Base-by-base conservation (phyloP, 2,888 invertebrate species). In the Nemotelus nigrinus region DNA sequence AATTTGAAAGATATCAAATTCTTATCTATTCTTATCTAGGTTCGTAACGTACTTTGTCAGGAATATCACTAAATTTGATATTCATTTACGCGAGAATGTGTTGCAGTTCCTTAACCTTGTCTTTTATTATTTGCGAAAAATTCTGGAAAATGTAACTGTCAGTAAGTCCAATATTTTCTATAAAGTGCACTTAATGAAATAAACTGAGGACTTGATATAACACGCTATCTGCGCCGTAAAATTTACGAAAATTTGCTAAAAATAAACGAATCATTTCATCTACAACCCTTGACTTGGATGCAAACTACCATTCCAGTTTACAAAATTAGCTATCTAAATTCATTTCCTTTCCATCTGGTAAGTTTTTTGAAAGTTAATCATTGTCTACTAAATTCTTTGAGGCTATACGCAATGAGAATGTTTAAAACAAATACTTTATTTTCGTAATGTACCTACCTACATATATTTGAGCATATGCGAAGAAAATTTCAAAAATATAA, bases 101-200 rank as follows among this genome's bases (percentile, higher is more conserved):
- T 10, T 76, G 67, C 44, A 63, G 72, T 50, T 74, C 74, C 60
- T 63, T 72, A 5, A 67, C 58, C 47, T 71, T 65, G 47, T 50
- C 60, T 70, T 78, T 78, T 2, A 78, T 2, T 43, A 71, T n/a
- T 78, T 72, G 64, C 57, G 79, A 76, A 55, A 63, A 78, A 64
- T 80, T 80, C 77, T 80, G 79, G 64, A 79, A 79, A 44, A 47
- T 25, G 77, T 80, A 80, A 57, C 57, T 64, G 25, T 65, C 72
- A 55, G 76, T 63, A 8, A 79, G 39, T 39, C 80, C 79, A 8
- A 67, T 43, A 57, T 76, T 41, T 47, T 63, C 70, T 8, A 78
- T 45, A 65, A 43, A 71, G 7, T 78, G 71, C 2, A 58, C 25
- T 25, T 78, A 3, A 79, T 80, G 80, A 2, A 80, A 47, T 41